Base-by-base conservation (phyloP, 2,888 invertebrate species). In the Platynereis dumerilii region DNA sequence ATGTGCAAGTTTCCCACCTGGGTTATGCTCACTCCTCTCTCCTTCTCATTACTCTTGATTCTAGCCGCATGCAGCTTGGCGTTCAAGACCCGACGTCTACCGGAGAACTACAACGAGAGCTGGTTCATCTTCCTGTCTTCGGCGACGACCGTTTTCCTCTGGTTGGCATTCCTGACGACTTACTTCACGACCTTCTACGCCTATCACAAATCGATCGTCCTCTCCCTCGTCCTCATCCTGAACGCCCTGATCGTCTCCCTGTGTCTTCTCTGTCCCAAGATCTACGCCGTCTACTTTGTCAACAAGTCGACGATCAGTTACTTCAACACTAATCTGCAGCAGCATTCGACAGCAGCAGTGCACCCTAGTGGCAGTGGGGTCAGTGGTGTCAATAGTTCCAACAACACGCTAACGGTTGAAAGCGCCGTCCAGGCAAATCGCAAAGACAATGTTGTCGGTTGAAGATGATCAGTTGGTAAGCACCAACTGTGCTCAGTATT, bases 61-160 rank as follows among this genome's bases (percentile, higher is more conserved):
- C 7, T 48, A 7, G 22, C 22, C 3, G n/a, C 20, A 5, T 22
- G n/a, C 7, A 20, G n/a, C 22, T n/a, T 48, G 7, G 48, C 48
- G 3, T 22, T 48, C 48, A 48, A 48, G 22, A 48, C 48, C 7
- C 7, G 48, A 7, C 7, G 22, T 3, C 48, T 48, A 5, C 48
- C 48, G 48, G 48, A 48, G 48, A 48, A 48, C 22, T 48, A 48
- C 17, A 48, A 48, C 48, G 48, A 48, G 17, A 10, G 7, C 7
- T 48, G 48, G 48, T 48, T 48, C 22, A 48, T 48, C n/a, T 48
- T 48, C 22, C 7, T 48, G 20, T 48, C 48, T 5, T n/a, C 22
- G 5, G n/a, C 20, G 20, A 22, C 48, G 7, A 48, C 48, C 7
- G n/a, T 48, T 7, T 48, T 48, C 22, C n/a, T 48, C 7, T 48